A percentile compares a stretch with the other conserved stretches of the same genome.
Evolutionary conservation across 2,888 invertebrate genomes (phyloP).

Genomic region (Gryllus longicercus): DNA sequence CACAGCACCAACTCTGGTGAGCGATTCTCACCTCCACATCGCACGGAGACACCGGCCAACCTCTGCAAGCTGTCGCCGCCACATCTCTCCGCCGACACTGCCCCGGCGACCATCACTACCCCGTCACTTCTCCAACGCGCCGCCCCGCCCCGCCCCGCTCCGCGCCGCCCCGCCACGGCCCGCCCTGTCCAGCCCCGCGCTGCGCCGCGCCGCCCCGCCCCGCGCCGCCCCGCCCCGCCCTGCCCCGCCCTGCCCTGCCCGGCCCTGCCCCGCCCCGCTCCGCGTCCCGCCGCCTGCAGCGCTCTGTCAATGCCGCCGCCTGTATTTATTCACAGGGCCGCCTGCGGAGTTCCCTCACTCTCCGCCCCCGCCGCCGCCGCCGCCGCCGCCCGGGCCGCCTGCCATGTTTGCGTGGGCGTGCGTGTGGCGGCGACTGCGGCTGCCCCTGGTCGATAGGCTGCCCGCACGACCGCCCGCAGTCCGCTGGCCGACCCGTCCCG

Average conservation of each 20-base stretch:
- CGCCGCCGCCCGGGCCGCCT: neutral
- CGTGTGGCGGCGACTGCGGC: neutral
- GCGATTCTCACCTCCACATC: too few relatives aligned
- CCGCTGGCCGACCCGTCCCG: neutral
- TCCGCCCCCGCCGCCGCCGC: neutral
- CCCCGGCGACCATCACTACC: too few relatives aligned
- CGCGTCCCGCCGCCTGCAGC: neutral
- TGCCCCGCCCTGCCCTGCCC: neutral
- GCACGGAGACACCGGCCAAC: too few relatives aligned
- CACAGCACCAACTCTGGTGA: too few relatives aligned
- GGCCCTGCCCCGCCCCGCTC: neutral
- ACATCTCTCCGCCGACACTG: too few relatives aligned
- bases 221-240: too few relatives aligned
- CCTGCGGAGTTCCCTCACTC: neutral
- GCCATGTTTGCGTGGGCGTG: neutral
- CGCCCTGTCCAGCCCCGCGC: too few relatives aligned
- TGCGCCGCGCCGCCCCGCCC: too few relatives aligned
- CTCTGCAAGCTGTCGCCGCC: too few relatives aligned
- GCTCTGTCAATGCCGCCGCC: constrained; percentile 17
- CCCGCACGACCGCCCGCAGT: constrained; percentile 11
- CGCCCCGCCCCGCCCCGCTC: too few relatives aligned
- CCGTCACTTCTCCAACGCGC: too few relatives aligned
- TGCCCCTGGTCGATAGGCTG: constrained; percentile 17
- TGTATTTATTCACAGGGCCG: neutral
- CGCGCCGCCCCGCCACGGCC: too few relatives aligned